Evolutionary conservation across 2,113 vertebrate species (phyloP).

Genomic region (Rana temporaria): DNA sequence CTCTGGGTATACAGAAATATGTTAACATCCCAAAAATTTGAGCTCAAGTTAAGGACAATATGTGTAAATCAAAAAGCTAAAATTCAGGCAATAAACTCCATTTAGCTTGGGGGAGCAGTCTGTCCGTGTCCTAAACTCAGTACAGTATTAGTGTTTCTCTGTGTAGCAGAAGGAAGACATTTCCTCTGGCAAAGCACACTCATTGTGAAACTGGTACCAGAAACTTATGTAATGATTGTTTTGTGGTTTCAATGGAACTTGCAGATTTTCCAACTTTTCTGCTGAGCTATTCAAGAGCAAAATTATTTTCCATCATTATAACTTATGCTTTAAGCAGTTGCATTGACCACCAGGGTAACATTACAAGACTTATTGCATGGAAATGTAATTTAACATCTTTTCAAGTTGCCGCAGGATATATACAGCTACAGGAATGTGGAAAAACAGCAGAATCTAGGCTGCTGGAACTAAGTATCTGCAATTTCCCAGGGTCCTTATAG

Average conservation of each 20-base stretch:
- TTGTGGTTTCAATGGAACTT: conserved; percentile 30
- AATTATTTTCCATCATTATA: conserved; percentile 36
- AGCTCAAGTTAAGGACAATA: no score
- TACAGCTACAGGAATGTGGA: conserved; percentile 18
- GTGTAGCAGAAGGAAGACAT: conserved; percentile 23
- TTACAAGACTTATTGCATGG: conserved; percentile 37
- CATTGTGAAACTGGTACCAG: conserved; percentile 10
- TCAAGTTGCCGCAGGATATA: conserved; percentile 18
- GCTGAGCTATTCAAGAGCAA: conserved; percentile 35
- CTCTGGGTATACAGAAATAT: no score
- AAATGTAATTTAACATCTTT: conserved; percentile 32
- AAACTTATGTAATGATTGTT: conserved; percentile 28
- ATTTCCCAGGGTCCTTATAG: conserved; percentile 1
- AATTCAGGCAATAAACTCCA: no score
- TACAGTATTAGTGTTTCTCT: not conserved
- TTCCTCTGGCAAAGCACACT: conserved; percentile 15
- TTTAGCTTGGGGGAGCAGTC: no score
- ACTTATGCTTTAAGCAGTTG: conserved; percentile 31
- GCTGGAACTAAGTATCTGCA: not conserved
- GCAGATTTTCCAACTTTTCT: conserved; percentile 37
- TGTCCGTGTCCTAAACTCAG: no score
- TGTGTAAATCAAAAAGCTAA: no score
- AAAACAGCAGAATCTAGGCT: not conserved
- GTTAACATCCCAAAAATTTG: no score
- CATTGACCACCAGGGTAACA: conserved; percentile 26